These are phyloP conservation scores for Masnerella sp. DNA, from an alignment of 2,888 invertebrate genomes.

Conservation along the genomic window DNA sequence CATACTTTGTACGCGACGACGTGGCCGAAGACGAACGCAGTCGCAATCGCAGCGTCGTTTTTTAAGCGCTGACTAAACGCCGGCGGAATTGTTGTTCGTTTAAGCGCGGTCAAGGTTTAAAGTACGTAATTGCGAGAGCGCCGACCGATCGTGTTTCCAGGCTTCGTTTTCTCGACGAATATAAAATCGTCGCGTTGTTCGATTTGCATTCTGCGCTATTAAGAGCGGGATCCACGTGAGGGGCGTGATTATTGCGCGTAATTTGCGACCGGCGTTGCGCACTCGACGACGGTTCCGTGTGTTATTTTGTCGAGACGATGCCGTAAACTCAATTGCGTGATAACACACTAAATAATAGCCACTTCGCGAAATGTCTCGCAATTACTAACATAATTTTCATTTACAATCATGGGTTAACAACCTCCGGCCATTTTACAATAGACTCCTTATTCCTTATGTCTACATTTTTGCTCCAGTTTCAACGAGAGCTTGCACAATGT, in stretches of 20 bases:
- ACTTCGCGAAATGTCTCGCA: constrained; percentile 31
- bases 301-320: constrained; percentile 34
- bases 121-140: constrained; percentile 27
- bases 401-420: constrained; percentile 24
- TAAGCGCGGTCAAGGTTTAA: constrained; percentile 38
- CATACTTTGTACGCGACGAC: background rate
- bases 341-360: constrained; percentile 37
- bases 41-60: constrained; percentile 22
- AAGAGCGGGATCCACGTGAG: constrained; percentile 25
- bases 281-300: constrained; percentile 16
- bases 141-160: constrained; percentile 13
- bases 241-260: constrained; percentile 46
- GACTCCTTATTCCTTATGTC: constrained; percentile 7
- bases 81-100: constrained; percentile 34
- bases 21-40: no score
- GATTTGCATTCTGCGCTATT: constrained; percentile 31
- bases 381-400: constrained; percentile 35
- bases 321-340: constrained; percentile 40
- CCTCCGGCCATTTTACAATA: background rate
- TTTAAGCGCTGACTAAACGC: constrained; percentile 12
- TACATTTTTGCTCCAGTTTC: constrained; percentile 6
- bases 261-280: constrained; percentile 33
- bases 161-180: constrained; percentile 21
- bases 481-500: no score
- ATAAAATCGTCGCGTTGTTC: constrained; percentile 30